These are phyloP conservation scores for Agonopterix subpropinquella DNA, from an alignment of 2,888 invertebrate genomes.

Conservation along the genomic window DNA sequence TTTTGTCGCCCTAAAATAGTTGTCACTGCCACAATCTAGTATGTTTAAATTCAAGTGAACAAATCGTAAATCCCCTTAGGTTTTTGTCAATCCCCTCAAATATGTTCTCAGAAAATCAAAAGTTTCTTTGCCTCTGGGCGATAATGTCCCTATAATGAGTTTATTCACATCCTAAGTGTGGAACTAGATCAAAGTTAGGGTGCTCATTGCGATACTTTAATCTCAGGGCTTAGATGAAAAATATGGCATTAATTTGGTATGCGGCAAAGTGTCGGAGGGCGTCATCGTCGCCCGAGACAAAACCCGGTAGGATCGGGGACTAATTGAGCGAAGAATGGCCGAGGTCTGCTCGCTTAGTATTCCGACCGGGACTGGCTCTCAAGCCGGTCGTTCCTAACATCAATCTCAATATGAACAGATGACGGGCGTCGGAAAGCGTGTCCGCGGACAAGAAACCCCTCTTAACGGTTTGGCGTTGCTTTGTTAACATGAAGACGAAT, in stretches of 20 bases:
- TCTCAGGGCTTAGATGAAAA: constrained; percentile 58
- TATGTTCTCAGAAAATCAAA: no score
- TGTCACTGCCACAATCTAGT: no score
- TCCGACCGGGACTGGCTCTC: constrained; percentile 46
- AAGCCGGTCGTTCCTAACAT: constrained; percentile 53
- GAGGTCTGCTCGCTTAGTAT: constrained; percentile 58
- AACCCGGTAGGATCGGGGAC: constrained; percentile 49
- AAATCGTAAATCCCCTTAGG: no score
- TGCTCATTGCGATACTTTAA: constrained; percentile 43
- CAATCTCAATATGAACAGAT: constrained; percentile 71
- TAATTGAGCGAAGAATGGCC: constrained; percentile 69
- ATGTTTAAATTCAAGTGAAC: no score
- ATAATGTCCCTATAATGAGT: no score
- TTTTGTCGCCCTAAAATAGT: no score
- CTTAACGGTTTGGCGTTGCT: constrained; percentile 50
- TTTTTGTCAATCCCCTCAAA: no score
- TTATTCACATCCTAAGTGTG: background rate
- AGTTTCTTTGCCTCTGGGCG: no score
- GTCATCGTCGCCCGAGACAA: constrained; percentile 44
- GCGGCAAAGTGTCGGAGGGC: constrained; percentile 49
- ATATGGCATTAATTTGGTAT: constrained; percentile 66
- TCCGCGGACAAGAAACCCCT: constrained; percentile 64
- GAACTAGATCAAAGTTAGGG: constrained; percentile 15
- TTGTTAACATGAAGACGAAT: constrained; percentile 28
- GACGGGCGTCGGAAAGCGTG: constrained; percentile 63